Evolutionary conservation across 2,888 invertebrate genomes (phyloP).

Genomic region (Rotaria sp.): DNA sequence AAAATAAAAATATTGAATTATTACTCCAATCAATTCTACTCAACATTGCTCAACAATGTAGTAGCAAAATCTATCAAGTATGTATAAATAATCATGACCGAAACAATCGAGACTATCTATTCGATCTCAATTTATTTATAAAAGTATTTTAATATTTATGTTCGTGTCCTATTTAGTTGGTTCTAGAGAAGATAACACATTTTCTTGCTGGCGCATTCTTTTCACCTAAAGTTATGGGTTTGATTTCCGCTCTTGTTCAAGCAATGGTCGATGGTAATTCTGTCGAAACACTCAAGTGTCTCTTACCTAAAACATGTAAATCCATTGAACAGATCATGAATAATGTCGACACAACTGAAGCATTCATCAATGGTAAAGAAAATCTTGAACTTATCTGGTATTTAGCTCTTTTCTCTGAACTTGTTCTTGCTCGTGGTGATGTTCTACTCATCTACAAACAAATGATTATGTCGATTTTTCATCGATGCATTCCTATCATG

Average conservation of each 20-base stretch:
- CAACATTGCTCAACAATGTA: background rate
- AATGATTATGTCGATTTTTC: background rate
- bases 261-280: background rate
- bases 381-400: background rate
- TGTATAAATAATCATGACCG: background rate
- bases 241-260: background rate
- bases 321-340: background rate
- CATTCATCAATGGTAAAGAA: background rate
- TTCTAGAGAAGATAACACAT: background rate
- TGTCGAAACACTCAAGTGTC: background rate
- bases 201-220: background rate
- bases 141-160: too few relatives aligned
- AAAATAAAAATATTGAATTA: too few relatives aligned
- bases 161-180: background rate
- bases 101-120: too few relatives aligned
- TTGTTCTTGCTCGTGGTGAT: constrained; percentile 30
- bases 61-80: background rate
- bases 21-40: background rate
- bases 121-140: too few relatives aligned
- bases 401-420: background rate
- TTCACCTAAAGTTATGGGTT: background rate
- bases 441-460: constrained; percentile 15
- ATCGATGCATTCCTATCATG: background rate
- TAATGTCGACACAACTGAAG: background rate
- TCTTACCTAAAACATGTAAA: background rate